Conservation (phyloP, 1,140 invertebrate species). For the Drosophila mojavensis region DNA sequence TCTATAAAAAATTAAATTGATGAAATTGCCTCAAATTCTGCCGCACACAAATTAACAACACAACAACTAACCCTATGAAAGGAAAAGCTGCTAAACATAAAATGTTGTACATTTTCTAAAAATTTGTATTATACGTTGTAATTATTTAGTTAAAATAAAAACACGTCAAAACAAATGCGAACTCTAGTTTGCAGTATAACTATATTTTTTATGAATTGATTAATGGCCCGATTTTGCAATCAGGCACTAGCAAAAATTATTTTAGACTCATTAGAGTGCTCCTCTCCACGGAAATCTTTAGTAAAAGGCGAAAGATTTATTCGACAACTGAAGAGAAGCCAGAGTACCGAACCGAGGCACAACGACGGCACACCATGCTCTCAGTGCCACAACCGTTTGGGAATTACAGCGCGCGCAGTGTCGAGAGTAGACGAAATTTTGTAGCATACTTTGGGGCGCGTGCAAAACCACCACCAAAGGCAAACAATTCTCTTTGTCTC, state of each 20-base stretch:
- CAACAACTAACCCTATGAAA: not conserved
- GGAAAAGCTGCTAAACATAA: slow-evolving; percentile 19
- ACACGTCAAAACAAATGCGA: slow-evolving; percentile 26
- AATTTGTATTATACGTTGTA: slow-evolving; percentile 81
- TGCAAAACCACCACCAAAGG: slow-evolving; percentile 15
- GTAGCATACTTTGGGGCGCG: slow-evolving; percentile 40
- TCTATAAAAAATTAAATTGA: not conserved
- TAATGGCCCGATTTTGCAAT: slow-evolving; percentile 70
- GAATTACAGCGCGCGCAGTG: slow-evolving; percentile 38
- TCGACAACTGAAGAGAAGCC: slow-evolving; percentile 73
- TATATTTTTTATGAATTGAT: slow-evolving; percentile 36
- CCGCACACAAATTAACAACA: slow-evolving; percentile 1
- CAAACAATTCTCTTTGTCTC: not conserved
- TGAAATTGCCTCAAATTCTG: slow-evolving; percentile 18
- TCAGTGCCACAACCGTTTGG: slow-evolving; percentile 35
- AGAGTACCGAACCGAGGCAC: slow-evolving; percentile 36
- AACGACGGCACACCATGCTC: not conserved
- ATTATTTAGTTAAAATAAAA: slow-evolving; percentile 77
- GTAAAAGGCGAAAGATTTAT: slow-evolving; percentile 85
- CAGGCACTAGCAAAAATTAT: slow-evolving; percentile 81
- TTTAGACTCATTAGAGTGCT: slow-evolving; percentile 73
- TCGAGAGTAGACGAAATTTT: not conserved
- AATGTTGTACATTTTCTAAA: slow-evolving; percentile 73
- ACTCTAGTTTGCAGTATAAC: not conserved
- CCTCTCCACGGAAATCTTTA: slow-evolving; percentile 84